These are phyloP conservation scores for Drosophila ficusphila DNA, from an alignment of 1,140 invertebrate genomes.

Conservation along the genomic window DNA sequence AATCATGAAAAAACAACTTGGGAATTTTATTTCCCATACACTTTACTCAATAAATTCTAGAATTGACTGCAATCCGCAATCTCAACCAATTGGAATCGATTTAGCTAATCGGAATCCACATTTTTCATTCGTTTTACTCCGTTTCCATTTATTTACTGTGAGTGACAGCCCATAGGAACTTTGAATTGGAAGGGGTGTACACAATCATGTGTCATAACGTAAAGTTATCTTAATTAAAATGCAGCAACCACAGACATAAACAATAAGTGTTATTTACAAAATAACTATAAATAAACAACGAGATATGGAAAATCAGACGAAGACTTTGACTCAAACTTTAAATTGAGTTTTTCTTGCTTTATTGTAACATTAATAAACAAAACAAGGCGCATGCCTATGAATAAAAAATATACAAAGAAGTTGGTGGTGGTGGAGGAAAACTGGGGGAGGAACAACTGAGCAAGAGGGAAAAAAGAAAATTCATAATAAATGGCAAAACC, in stretches of 20 bases:
- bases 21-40: neutral
- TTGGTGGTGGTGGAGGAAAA: neutral
- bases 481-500: conserved; percentile 58
- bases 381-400: conserved; percentile 45
- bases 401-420: conserved; percentile 19
- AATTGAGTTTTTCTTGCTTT: neutral
- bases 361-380: conserved; percentile 56
- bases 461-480: conserved; percentile 42
- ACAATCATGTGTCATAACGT: conserved; percentile 56
- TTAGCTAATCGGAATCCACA: conserved; percentile 7
- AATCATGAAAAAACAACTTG: no score
- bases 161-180: conserved; percentile 14
- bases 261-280: conserved; percentile 40
- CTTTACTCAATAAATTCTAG: neutral
- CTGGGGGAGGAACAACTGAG: neutral
- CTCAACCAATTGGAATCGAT: conserved; percentile 28
- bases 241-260: conserved; percentile 54
- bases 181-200: neutral
- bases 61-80: conserved; percentile 8
- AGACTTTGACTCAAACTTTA: conserved; percentile 23
- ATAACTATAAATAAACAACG: conserved; percentile 37
- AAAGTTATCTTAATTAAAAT: conserved; percentile 78
- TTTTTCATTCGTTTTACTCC: neutral
- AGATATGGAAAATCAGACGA: conserved; percentile 18
- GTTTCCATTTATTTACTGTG: conserved; percentile 9